Conservation (phyloP, 2,888 invertebrate species). For the Plebejus melissa region DNA sequence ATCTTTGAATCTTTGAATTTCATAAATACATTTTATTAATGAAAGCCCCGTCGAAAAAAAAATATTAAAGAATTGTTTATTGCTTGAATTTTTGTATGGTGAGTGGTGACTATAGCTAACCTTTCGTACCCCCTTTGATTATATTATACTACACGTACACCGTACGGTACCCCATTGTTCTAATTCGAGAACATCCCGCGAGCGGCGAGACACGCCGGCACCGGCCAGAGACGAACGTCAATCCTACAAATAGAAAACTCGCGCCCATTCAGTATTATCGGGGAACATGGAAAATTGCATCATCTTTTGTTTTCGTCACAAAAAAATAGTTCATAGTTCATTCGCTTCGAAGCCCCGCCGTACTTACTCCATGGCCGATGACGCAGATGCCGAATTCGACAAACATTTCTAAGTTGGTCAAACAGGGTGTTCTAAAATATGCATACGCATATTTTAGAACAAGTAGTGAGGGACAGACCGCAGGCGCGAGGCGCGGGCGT, state of each 20-base stretch:
- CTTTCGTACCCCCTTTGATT: background rate
- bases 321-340: background rate
- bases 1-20: too few relatives aligned
- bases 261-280: background rate
- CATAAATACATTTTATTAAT: too few relatives aligned
- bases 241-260: slow-evolving; percentile 1
- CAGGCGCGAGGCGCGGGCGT: too few relatives aligned
- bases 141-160: too few relatives aligned
- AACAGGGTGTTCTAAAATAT: background rate
- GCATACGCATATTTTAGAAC: too few relatives aligned
- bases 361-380: background rate
- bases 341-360: background rate
- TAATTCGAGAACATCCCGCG: slow-evolving; percentile 6
- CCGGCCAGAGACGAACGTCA: background rate
- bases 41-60: too few relatives aligned
- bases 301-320: background rate
- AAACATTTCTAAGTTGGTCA: background rate
- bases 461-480: too few relatives aligned
- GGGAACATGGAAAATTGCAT: background rate
- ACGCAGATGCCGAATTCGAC: background rate
- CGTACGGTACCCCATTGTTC: background rate
- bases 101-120: background rate
- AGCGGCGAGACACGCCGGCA: slow-evolving; percentile 10
- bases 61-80: too few relatives aligned
- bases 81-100: too few relatives aligned